Conservation (phyloP, 2,113 vertebrate species). For the Lophura nycthemera region DNA sequence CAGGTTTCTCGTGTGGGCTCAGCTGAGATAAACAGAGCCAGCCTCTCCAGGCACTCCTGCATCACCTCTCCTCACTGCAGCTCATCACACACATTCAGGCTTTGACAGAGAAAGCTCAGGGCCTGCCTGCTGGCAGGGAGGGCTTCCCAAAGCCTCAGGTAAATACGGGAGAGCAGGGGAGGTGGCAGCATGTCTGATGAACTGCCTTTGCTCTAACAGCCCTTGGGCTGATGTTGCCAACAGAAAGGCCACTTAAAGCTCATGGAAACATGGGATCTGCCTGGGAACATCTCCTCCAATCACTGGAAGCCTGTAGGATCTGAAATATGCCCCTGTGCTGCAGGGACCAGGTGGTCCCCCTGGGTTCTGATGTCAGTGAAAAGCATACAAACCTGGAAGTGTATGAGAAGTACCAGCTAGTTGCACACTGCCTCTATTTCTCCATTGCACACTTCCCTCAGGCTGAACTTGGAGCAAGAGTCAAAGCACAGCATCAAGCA, state of each 20-base stretch:
- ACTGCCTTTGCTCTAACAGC: background rate
- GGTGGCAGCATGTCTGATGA: background rate
- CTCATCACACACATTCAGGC: rapidly evolving
- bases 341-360: background rate
- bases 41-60: background rate
- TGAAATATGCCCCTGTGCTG: background rate
- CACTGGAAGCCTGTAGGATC: background rate
- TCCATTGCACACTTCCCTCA: background rate
- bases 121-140: background rate
- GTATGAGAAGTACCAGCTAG: background rate
- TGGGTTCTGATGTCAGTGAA: background rate
- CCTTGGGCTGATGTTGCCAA: background rate
- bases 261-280: background rate
- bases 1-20: background rate
- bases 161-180: background rate
- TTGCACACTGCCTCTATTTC: background rate
- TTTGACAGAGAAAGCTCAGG: background rate
- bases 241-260: background rate
- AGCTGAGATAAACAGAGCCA: background rate
- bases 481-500: background rate
- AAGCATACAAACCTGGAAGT: background rate
- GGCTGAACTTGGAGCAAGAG: background rate
- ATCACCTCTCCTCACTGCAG: background rate
- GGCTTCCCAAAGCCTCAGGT: background rate
- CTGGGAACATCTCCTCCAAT: background rate